Evolutionary conservation across 2,888 invertebrate species (phyloP).

Genomic region (Pyrocoelia pectoralis): DNA sequence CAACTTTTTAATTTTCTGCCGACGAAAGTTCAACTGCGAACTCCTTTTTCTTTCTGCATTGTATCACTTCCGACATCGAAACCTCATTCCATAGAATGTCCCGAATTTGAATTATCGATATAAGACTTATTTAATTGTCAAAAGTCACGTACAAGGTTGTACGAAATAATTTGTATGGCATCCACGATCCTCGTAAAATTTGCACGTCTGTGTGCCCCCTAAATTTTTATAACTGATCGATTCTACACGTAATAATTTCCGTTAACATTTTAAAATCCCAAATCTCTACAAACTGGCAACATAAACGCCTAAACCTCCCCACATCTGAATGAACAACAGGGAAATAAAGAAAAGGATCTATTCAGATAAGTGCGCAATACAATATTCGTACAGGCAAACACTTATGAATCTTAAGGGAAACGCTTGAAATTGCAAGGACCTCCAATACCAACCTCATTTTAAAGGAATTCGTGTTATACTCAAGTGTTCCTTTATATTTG

Average conservation of each 20-base stretch:
- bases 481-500: constrained; percentile 25
- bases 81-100: constrained; percentile 17
- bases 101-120: constrained; percentile 25
- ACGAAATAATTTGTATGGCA: constrained; percentile 22
- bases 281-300: constrained; percentile 10
- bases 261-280: constrained; percentile 21
- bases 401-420: constrained; percentile 25
- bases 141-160: neutral
- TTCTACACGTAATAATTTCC: too few relatives aligned
- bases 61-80: constrained; percentile 26
- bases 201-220: too few relatives aligned
- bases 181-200: constrained; percentile 3
- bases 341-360: constrained; percentile 33
- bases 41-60: constrained; percentile 11
- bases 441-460: constrained; percentile 15
- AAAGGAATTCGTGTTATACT: constrained; percentile 20
- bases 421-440: constrained; percentile 26
- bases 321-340: constrained; percentile 25
- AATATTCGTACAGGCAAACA: constrained; percentile 36
- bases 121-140: constrained; percentile 9
- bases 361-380: constrained; percentile 39
- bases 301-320: constrained; percentile 19
- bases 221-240: too few relatives aligned
- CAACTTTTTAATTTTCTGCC: constrained; percentile 27
- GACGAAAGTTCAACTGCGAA: constrained; percentile 16